Evolutionary conservation across 2,113 vertebrate genomes (phyloP).

Genomic region (Ctenodactylus gundi): DNA sequence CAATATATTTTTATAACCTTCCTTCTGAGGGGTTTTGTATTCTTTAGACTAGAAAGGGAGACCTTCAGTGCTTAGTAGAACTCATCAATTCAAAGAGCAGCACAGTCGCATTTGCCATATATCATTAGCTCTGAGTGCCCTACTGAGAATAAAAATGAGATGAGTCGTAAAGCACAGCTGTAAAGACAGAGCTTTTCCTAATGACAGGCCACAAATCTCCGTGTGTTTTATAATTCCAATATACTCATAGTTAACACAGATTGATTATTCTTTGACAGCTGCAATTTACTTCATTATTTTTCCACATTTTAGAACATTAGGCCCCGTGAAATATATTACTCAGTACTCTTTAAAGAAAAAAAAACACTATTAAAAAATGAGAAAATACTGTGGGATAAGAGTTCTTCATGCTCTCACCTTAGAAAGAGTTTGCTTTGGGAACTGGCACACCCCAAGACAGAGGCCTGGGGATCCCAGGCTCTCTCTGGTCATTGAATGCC

Average conservation of each 20-base stretch:
- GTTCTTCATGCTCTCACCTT: neutral
- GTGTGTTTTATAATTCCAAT: conserved; percentile 25
- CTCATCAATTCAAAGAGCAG: conserved; percentile 46
- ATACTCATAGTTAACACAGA: conserved; percentile 11
- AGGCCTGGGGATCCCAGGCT: no score
- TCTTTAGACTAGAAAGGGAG: conserved; percentile 42
- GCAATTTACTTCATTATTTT: neutral
- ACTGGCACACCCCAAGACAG: neutral
- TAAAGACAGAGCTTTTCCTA: conserved; percentile 64
- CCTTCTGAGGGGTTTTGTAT: conserved; percentile 20
- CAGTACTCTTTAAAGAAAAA: neutral
- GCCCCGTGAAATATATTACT: neutral
- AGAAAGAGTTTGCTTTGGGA: neutral
- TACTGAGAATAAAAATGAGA: conserved; percentile 27
- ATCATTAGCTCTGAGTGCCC: conserved; percentile 24
- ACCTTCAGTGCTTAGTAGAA: conserved; percentile 2
- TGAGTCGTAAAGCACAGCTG: conserved; percentile 48
- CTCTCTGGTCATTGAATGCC: neutral
- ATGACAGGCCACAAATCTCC: conserved; percentile 43
- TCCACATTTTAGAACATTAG: neutral
- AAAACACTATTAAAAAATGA: neutral
- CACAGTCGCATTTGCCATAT: neutral
- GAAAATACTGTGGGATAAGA: neutral
- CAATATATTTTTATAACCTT: conserved; percentile 48
- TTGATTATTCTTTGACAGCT: conserved; percentile 54